Evolutionary conservation across 2,113 vertebrate genomes (phyloP).

Genomic region (Myocastor coypus): DNA sequence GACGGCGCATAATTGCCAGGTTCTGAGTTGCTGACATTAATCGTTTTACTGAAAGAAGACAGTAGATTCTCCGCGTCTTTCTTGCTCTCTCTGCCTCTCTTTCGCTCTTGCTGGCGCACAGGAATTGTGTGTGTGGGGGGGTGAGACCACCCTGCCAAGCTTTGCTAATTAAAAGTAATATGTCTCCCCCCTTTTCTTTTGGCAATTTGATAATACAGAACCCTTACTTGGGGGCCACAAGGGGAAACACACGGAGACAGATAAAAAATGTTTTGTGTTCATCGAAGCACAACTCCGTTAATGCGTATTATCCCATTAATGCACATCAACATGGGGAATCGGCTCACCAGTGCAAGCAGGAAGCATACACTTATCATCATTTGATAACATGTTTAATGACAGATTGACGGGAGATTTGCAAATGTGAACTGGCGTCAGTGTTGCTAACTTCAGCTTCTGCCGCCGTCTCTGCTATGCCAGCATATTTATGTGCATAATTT

Average conservation of each 20-base stretch:
- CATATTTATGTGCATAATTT: constrained; percentile 96
- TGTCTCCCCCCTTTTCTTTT: constrained; percentile 78
- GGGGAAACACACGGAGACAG: constrained; percentile 93
- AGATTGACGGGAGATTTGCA: constrained; percentile 98
- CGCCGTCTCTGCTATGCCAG: constrained; percentile 92
- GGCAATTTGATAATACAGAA: constrained; percentile 93
- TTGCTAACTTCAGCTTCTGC: constrained; percentile 93
- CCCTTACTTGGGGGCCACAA: constrained; percentile 91
- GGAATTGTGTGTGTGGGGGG: constrained; percentile 42
- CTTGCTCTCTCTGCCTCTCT: not conserved
- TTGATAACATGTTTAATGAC: constrained; percentile 99
- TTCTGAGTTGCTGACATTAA: constrained; percentile 87
- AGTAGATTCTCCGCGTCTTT: constrained; percentile 53
- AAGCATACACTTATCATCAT: constrained; percentile 96
- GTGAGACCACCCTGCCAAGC: constrained; percentile 73
- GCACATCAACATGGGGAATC: constrained; percentile 94
- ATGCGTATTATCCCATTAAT: constrained; percentile 97
- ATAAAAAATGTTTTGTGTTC: constrained; percentile 97
- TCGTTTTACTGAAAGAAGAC: constrained; percentile 85
- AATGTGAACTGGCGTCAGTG: constrained; percentile 95
- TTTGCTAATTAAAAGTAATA: constrained; percentile 91
- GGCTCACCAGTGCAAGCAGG: constrained; percentile 92
- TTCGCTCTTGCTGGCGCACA: constrained; percentile 69
- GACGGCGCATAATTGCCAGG: constrained; percentile 87
- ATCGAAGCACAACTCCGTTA: constrained; percentile 95